Evolutionary conservation across 2,113 vertebrate genomes (phyloP).

Genomic region (Crotalus helleri): DNA sequence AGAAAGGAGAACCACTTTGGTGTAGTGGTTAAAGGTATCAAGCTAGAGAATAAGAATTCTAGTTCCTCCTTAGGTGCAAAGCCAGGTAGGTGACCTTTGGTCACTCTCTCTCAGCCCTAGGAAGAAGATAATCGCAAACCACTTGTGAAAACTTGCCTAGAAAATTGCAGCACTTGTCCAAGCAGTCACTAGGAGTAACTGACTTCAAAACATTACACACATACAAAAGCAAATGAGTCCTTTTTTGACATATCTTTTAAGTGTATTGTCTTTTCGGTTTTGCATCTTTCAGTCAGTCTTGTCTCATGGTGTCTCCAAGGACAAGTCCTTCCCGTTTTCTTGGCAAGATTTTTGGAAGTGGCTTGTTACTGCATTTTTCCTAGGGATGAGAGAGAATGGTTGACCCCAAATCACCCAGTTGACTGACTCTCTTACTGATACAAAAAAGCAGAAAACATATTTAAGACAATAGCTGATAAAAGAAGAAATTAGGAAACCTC

Average conservation of each 20-base stretch:
- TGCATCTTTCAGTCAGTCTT: background rate
- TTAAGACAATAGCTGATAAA: background rate
- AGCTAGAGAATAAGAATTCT: background rate
- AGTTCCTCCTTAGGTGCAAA: background rate
- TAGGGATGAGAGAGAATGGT: background rate
- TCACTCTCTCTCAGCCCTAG: background rate
- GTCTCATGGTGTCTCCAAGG: background rate
- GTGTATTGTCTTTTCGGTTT: background rate
- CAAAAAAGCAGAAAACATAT: background rate
- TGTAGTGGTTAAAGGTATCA: background rate
- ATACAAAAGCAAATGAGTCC: background rate
- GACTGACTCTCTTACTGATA: background rate
- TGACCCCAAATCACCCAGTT: background rate
- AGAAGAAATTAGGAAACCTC: background rate
- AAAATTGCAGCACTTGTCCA: background rate
- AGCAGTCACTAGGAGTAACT: background rate
- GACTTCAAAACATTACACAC: background rate
- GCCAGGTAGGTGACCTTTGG: background rate
- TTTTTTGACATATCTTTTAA: background rate
- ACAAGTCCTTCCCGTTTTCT: background rate
- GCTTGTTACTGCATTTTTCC: background rate
- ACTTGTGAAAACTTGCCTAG: background rate
- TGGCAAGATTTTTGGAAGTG: background rate
- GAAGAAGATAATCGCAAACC: background rate
- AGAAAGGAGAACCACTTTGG: background rate